Evolutionary conservation across 1,140 invertebrate species (phyloP).

Genomic region (Stegodyphus mimosarum): DNA sequence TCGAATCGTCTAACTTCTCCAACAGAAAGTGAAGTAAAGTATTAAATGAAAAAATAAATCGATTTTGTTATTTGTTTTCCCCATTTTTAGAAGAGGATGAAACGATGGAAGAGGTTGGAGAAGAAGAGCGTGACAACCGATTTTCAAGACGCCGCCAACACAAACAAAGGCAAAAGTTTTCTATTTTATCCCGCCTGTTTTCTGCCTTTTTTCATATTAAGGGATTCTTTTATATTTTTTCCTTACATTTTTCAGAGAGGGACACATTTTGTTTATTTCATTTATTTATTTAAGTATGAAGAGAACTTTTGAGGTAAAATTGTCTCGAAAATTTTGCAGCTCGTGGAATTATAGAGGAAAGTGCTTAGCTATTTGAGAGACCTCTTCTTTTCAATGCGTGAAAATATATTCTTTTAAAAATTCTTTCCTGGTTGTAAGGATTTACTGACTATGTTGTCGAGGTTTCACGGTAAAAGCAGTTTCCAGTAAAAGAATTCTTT

Average conservation of each 20-base stretch:
- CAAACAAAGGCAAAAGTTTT: constrained; percentile 33
- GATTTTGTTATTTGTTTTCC: constrained; percentile 19
- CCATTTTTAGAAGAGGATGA: constrained; percentile 24
- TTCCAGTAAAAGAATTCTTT: no score
- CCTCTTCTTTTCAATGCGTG: background rate
- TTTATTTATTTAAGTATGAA: no score
- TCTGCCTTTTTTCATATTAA: background rate
- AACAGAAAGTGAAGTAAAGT: constrained; percentile 27
- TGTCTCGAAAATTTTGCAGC: background rate
- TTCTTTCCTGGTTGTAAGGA: no score
- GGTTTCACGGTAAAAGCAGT: no score
- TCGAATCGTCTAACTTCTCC: constrained; percentile 32
- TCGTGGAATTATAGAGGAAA: background rate
- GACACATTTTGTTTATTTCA: no score
- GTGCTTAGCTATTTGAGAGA: background rate
- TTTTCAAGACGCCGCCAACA: constrained; percentile 10
- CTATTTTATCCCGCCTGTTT: constrained; percentile 4
- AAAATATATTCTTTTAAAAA: no score
- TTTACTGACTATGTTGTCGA: no score
- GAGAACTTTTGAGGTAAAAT: background rate
- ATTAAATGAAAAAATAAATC: constrained; percentile 39
- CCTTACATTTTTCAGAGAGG: no score
- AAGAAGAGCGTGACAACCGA: constrained; percentile 27
- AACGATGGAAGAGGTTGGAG: constrained; percentile 19
- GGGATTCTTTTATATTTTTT: background rate